Evolutionary conservation across 2,888 invertebrate genomes (phyloP).

Genomic region (Drosophila niveifrons): DNA sequence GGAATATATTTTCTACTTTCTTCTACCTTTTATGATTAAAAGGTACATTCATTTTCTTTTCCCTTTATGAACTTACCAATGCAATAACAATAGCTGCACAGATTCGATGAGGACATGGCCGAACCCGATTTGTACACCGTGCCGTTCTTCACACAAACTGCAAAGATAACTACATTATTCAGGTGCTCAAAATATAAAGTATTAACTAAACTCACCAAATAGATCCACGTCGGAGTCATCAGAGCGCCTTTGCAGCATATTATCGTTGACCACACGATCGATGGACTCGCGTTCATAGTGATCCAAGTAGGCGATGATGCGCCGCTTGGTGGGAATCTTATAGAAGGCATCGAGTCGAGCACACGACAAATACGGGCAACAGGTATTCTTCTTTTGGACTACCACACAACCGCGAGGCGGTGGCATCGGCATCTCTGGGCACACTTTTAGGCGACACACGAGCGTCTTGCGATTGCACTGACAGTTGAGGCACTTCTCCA

Average conservation of each 20-base stretch:
- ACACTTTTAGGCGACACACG: constrained; percentile 91
- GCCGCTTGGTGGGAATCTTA: constrained; percentile 81
- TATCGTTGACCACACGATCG: constrained; percentile 84
- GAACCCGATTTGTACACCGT: constrained; percentile 86
- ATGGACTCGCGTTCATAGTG: constrained; percentile 84
- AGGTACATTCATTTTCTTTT: too few species aligned
- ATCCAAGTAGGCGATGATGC: constrained; percentile 84
- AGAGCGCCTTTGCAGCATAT: constrained; percentile 82
- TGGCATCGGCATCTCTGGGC: constrained; percentile 90
- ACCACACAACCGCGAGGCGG: constrained; percentile 91
- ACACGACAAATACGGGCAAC: constrained; percentile 93
- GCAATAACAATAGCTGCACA: constrained; percentile 96
- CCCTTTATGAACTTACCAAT: constrained; percentile 84
- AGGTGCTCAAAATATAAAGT: not conserved
- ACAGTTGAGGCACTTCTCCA: constrained; percentile 92
- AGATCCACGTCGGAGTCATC: constrained; percentile 84
- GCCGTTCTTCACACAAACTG: constrained; percentile 84
- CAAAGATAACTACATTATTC: not conserved
- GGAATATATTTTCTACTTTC: too few species aligned
- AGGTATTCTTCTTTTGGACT: constrained; percentile 89
- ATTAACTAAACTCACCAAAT: constrained; percentile 66
- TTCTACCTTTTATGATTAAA: too few species aligned
- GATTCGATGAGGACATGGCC: constrained; percentile 91
- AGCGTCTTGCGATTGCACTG: constrained; percentile 90
- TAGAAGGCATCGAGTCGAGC: constrained; percentile 86